phyloP scores from a whole-genome alignment of 2,797 vertebrate genomes.

The Scleropages formosus region DNA sequence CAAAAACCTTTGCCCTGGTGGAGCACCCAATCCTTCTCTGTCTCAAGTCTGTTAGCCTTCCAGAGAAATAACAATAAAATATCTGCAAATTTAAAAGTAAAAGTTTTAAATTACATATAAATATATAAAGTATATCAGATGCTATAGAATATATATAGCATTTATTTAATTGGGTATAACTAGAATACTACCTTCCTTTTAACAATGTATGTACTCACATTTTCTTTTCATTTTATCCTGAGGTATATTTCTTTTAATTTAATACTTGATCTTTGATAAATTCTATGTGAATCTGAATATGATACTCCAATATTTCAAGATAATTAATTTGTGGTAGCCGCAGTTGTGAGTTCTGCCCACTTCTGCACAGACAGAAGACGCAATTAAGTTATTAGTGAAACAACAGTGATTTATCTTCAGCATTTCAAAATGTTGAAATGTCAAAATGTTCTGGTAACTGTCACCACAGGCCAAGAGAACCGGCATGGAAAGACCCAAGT shows the following conservation, averaged over 20 bases:
- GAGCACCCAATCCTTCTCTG: background rate
- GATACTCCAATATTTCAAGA: no score
- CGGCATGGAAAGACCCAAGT: no score
- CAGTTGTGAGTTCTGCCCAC: no score
- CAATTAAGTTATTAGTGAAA: background rate
- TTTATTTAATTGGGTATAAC: background rate
- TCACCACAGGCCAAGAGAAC: no score
- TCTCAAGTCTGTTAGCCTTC: background rate
- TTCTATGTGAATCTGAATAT: no score
- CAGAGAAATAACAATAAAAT: background rate
- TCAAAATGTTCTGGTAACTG: slow-evolving; percentile 14
- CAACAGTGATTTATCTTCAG: background rate
- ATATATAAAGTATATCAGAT: no score
- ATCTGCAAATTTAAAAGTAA: slow-evolving; percentile 4
- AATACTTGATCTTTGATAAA: no score
- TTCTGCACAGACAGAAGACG: no score
- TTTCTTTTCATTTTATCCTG: background rate
- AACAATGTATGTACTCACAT: no score
- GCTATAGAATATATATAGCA: no score
- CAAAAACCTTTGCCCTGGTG: background rate
- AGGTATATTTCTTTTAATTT: background rate
- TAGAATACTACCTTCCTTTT: background rate
- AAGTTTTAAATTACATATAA: no score
- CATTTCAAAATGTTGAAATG: background rate
- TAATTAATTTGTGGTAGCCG: no score